Base-by-base conservation (phyloP, 2,113 vertebrate species). In the Neomonachus schauinslandi region DNA sequence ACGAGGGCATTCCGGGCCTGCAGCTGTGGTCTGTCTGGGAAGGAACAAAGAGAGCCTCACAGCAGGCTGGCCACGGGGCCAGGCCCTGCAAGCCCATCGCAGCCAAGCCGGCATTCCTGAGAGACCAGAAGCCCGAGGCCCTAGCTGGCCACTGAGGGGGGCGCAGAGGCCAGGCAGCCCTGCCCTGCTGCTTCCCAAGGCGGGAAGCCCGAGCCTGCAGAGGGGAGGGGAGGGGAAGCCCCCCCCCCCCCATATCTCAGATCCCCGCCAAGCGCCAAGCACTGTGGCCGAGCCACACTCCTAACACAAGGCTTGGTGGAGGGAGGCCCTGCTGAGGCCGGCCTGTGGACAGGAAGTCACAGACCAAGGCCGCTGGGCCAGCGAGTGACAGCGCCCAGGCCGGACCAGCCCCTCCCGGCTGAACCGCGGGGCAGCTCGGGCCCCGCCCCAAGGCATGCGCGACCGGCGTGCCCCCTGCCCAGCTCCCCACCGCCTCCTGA, bases 361-460 rank as follows among this genome's bases (percentile, higher is more conserved):
- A 77, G 55, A 39, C 76, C 36, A 4, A 61, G 21, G n/a, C 82
- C 18, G 2, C 79, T 31, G 9, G 2, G 42, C 31, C 69, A 33
- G 76, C 1, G 65, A 89, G 57, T 22, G 77, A 61, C 71, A 24
- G 61, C 9, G n/a, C 51, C 69, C 69, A 1, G 79, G 83, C 33
- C 55, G 94, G 12, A 33, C 51, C 16, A 4, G n/a, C 33, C 16
- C 14, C 76, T 39, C 89, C 36, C 22, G 11, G 24, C 61, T 5
- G 21, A 26, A n/a, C 57, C 7, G 1, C 0, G 6, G 16, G 15
- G 69, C 28, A 26, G 21, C 51, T 26, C 4, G 4, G 71, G 21
- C 39, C 39, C 42, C 4, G 39, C 21, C 53, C 42, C 36, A 26
- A 2, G 0, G 7, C 46, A 19, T 1, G 2, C 3, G 6, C 11